Evolutionary conservation across 2,888 invertebrate species (phyloP).

Genomic region (Drosophila rubida): DNA sequence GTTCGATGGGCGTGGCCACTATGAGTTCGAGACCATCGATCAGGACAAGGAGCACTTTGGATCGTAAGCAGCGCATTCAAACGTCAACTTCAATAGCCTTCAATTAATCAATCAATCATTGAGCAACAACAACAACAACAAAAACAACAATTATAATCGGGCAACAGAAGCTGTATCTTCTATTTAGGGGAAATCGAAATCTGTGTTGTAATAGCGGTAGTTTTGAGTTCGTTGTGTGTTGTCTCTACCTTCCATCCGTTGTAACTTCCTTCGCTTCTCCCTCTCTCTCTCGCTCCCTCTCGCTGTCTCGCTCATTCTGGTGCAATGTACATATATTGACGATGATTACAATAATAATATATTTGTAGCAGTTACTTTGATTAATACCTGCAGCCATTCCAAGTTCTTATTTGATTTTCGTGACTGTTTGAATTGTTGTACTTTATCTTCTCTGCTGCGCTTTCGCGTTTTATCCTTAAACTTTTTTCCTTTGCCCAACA

Average conservation of each 20-base stretch:
- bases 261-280: conserved; percentile 12
- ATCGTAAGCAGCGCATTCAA: conserved; percentile 87
- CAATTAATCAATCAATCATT: conserved; percentile 7
- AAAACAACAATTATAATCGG: neutral
- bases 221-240: conserved; percentile 2
- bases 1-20: conserved; percentile 97
- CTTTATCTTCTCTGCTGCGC: conserved; percentile 21
- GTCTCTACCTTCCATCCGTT: neutral
- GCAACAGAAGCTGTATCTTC: conserved; percentile 1
- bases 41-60: conserved; percentile 95
- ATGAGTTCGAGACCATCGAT: conserved; percentile 94
- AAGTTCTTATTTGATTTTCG: conserved; percentile 1
- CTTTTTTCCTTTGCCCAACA: neutral
- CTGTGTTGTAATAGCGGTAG: conserved; percentile 1
- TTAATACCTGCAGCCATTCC: conserved; percentile 28
- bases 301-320: conserved; percentile 4
- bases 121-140: conserved; percentile 5
- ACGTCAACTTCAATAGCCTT: conserved; percentile 3
- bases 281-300: neutral
- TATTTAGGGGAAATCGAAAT: conserved; percentile 3
- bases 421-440: neutral
- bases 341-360: conserved; percentile 7
- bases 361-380: conserved; percentile 1
- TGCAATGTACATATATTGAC: conserved; percentile 18
- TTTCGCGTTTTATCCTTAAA: conserved; percentile 3